Conservation (phyloP, 2,113 vertebrate species). For the Polyodon spathula region DNA sequence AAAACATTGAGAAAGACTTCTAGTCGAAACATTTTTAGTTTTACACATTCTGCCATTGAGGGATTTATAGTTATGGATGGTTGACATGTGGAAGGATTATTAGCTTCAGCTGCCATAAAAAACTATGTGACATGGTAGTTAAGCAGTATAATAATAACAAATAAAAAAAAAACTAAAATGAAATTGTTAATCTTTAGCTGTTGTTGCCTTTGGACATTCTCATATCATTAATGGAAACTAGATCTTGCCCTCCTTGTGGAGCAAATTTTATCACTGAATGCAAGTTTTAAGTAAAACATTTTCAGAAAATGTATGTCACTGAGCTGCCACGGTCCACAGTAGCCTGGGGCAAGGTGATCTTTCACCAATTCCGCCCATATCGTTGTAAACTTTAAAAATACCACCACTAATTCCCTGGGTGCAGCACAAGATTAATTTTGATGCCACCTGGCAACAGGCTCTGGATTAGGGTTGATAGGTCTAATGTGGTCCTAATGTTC, state of each 20-base stretch:
- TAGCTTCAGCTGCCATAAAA: no score
- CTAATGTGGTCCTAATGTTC: slow-evolving; percentile 43
- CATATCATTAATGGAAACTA: no score
- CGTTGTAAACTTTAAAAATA: slow-evolving; percentile 45
- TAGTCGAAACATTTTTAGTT: no score
- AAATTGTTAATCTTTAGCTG: no score
- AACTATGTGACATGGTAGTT: no score
- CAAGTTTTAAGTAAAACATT: not conserved
- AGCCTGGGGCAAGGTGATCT: slow-evolving; percentile 19
- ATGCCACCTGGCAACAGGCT: slow-evolving; percentile 59
- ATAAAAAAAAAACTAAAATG: no score
- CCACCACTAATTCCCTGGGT: slow-evolving; percentile 42
- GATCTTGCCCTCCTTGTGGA: not conserved
- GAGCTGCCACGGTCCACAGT: slow-evolving; percentile 3
- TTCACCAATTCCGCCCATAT: slow-evolving; percentile 34
- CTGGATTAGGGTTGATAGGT: slow-evolving; percentile 41
- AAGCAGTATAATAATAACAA: no score
- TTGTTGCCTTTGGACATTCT: no score
- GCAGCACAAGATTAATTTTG: slow-evolving; percentile 63
- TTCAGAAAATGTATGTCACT: not conserved
- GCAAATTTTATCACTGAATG: not conserved
- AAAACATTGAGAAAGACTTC: no score
- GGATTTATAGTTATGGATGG: no score
- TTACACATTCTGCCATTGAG: no score
- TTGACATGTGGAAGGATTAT: no score